Evolutionary conservation across 2,888 invertebrate species (phyloP).

Genomic region (Melikaiella ostensackeni): DNA sequence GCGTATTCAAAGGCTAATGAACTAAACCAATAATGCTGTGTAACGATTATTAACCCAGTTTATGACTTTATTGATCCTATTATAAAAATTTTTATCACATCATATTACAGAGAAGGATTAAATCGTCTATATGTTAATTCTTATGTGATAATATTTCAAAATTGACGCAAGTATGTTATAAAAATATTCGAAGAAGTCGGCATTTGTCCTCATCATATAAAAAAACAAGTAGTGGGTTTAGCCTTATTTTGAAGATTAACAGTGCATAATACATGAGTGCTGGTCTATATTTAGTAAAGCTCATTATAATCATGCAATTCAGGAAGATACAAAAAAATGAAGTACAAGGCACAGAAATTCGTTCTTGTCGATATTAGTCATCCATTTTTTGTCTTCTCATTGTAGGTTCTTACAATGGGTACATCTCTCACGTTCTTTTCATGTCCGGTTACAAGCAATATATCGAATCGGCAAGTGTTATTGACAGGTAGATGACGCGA

Average conservation of each 20-base stretch:
- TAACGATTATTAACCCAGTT: background rate
- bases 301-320: background rate
- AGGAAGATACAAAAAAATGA: background rate
- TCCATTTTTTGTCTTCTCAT: background rate
- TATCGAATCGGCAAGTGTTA: background rate
- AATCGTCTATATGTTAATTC: background rate
- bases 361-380: background rate
- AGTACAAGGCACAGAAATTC: background rate
- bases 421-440: background rate
- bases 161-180: background rate
- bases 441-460: conserved; percentile 3
- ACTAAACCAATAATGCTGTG: background rate
- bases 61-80: background rate
- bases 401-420: background rate
- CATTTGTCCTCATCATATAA: background rate
- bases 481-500: background rate
- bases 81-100: background rate
- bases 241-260: background rate
- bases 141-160: background rate
- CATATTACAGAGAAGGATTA: background rate
- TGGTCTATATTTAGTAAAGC: background rate
- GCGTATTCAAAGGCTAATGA: background rate
- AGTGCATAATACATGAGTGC: background rate
- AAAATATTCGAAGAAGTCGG: background rate
- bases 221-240: conserved; percentile 1